Conservation (phyloP, 2,113 vertebrate genomes). For the Rhinolophus sinicus region DNA sequence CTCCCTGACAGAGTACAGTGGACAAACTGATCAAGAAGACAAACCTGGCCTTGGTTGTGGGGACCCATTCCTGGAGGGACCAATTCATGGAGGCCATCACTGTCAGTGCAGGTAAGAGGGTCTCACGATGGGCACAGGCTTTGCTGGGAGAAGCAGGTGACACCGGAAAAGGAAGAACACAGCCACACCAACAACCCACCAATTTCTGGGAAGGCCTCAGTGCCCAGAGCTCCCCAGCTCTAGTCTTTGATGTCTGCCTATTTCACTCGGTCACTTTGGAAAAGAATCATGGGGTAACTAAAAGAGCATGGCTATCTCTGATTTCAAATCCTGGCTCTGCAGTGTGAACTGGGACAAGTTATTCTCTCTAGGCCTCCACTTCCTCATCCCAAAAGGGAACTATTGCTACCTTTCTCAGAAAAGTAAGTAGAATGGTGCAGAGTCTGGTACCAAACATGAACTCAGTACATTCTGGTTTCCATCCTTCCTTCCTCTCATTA, state of each 20-base stretch:
- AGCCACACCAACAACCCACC: not conserved
- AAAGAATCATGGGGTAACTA: not conserved
- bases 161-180: not conserved
- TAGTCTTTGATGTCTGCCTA: not conserved
- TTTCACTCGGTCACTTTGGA: not conserved
- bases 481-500: not conserved
- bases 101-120: conserved; percentile 94
- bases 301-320: not conserved
- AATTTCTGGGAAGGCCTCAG: not conserved
- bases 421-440: not conserved
- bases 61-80: conserved; percentile 98
- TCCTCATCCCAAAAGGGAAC: not conserved
- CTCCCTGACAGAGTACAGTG: conserved; percentile 92
- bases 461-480: not conserved
- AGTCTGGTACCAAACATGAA: not conserved
- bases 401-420: not conserved
- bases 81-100: conserved; percentile 99
- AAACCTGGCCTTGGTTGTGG: conserved; percentile 97
- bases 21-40: conserved; percentile 99
- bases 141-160: not conserved
- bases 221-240: not conserved
- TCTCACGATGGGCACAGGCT: not conserved
- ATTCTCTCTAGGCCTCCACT: not conserved
- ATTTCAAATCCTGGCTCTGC: not conserved
- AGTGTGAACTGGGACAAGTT: not conserved